Percentiles rank a stretch among this genome's conserved stretches.
These are phyloP conservation scores for Choloepus hoffmanni DNA, from an alignment of 2,113 vertebrate species.

Conservation along the genomic window DNA sequence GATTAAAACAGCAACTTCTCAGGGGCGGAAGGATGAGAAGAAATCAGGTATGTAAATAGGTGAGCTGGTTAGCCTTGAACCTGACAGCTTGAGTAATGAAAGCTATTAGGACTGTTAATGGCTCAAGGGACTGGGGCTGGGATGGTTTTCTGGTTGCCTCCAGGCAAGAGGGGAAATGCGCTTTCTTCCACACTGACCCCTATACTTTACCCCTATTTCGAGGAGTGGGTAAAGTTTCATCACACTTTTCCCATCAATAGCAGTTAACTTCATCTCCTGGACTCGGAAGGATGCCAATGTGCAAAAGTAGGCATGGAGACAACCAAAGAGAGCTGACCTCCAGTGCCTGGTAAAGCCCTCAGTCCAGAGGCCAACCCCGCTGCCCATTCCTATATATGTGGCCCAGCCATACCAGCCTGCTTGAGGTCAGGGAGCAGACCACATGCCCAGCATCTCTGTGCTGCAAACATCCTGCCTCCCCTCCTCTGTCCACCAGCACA, in stretches of 20 bases:
- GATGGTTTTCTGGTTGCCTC: background rate
- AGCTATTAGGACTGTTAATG: conserved; percentile 48
- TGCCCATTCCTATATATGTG: rapidly evolving
- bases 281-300: background rate
- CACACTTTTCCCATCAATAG: background rate
- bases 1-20: background rate
- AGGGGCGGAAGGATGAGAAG: background rate
- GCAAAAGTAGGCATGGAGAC: background rate
- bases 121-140: background rate
- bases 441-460: background rate
- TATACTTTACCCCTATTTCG: background rate
- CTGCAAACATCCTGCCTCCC: background rate
- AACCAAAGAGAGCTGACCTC: background rate
- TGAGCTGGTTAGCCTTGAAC: background rate
- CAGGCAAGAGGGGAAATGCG: background rate
- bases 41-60: conserved; percentile 35
- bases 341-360: rapidly evolving
- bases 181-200: background rate
- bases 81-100: conserved; percentile 67
- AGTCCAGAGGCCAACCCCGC: background rate
- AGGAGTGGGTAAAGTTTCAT: background rate
- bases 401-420: rapidly evolving
- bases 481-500: rapidly evolving
- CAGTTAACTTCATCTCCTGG: background rate
- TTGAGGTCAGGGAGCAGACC: too few species aligned